A percentile compares a stretch with the other conserved stretches of the same genome.
Evolutionary conservation across 2,888 invertebrate genomes (phyloP).

Genomic region (Oligia latruncula): DNA sequence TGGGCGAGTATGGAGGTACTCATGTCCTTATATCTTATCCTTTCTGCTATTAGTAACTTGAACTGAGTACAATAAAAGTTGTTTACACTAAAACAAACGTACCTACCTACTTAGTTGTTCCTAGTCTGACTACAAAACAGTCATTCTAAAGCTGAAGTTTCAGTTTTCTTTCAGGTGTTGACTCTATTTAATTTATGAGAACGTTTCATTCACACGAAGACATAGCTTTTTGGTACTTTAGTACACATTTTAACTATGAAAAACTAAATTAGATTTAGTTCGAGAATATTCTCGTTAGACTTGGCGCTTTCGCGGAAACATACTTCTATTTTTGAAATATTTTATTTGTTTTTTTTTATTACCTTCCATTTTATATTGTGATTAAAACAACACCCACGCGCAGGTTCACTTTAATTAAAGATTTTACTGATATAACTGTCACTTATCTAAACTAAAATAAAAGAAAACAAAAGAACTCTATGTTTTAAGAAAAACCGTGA

Average conservation of each 20-base stretch:
- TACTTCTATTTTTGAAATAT: not conserved
- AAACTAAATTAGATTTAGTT: not conserved
- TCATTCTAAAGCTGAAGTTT: not conserved
- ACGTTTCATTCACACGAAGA: not conserved
- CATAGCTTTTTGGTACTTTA: too few relatives aligned
- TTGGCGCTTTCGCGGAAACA: too few relatives aligned
- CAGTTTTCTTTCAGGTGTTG: not conserved
- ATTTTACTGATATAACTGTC: not conserved
- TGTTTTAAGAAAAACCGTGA: constrained; percentile 63
- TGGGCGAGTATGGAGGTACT: not conserved
- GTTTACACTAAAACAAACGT: too few relatives aligned
- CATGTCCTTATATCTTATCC: not conserved
- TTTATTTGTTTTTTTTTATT: too few relatives aligned
- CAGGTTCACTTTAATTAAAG: too few relatives aligned
- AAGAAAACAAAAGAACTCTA: constrained; percentile 31
- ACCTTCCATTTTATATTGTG: not conserved
- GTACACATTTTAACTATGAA: not conserved
- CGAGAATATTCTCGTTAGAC: not conserved
- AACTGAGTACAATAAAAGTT: too few relatives aligned
- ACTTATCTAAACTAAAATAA: constrained; percentile 22
- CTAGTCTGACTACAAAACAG: not conserved
- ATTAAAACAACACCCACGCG: not conserved
- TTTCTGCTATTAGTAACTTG: not conserved
- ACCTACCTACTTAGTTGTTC: not conserved
- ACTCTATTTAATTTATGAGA: not conserved